Conservation (phyloP, 2,113 vertebrate species). For the Vulpes vulpes region DNA sequence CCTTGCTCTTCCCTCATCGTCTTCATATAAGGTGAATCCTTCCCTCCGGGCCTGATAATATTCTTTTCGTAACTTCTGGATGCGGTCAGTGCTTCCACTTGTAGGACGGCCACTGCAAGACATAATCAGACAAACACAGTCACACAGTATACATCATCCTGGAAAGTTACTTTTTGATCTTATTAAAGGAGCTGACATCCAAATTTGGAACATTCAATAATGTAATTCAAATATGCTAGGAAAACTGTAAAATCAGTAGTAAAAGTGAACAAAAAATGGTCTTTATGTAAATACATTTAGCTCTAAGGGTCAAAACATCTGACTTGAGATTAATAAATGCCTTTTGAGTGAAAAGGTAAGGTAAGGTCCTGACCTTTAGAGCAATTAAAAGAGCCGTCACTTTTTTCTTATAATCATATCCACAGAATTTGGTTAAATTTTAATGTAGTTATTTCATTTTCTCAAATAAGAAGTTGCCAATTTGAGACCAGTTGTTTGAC, state of each 20-base stretch:
- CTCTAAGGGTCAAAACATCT: not conserved
- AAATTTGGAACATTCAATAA: conserved; percentile 45
- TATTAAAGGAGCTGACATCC: not conserved
- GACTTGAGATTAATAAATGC: conserved; percentile 40
- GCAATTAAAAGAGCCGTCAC: not conserved
- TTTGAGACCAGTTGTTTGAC: not conserved
- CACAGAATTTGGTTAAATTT: conserved; percentile 37
- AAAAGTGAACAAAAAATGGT: not conserved
- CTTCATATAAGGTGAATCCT: conserved; percentile 92
- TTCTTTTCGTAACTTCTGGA: conserved; percentile 95
- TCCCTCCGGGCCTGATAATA: conserved; percentile 96
- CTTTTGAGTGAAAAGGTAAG: conserved; percentile 51
- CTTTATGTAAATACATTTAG: not conserved
- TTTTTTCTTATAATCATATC: conserved; percentile 11
- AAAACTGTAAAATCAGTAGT: conserved; percentile 39
- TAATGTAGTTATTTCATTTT: conserved; percentile 34
- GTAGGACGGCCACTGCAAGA: conserved; percentile 79
- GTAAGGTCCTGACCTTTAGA: conserved; percentile 1
- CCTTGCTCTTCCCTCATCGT: conserved; percentile 88
- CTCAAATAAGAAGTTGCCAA: conserved; percentile 4
- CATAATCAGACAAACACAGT: not conserved
- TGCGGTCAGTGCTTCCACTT: conserved; percentile 91
- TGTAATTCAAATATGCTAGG: not conserved
- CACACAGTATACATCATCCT: not conserved
- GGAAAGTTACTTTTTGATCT: not conserved